Evolutionary conservation across 2,888 invertebrate species (phyloP).

Genomic region (Diarsia rubi): DNA sequence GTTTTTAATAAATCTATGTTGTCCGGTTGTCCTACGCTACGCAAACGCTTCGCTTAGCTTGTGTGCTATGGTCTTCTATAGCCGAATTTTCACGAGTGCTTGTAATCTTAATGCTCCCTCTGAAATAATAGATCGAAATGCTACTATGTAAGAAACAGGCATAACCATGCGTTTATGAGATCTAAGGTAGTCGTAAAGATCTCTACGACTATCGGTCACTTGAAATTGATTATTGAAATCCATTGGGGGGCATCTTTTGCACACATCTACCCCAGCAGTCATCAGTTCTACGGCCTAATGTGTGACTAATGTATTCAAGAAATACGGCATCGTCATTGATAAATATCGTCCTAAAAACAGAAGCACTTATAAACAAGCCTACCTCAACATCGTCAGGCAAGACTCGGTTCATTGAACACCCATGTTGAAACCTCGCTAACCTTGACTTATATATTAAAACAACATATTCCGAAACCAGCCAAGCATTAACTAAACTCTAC

Average conservation of each 20-base stretch:
- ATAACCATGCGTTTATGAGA: neutral
- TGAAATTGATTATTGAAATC: neutral
- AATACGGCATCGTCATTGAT: neutral
- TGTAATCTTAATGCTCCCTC: neutral
- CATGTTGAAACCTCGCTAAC: conserved; percentile 19
- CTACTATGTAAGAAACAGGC: neutral
- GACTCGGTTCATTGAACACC: conserved; percentile 25
- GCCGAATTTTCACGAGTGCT: neutral
- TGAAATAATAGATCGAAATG: neutral
- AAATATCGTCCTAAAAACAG: neutral
- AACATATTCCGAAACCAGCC: conserved; percentile 29
- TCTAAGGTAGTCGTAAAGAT: neutral
- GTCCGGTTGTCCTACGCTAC: neutral
- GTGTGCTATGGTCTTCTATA: neutral
- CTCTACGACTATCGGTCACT: neutral
- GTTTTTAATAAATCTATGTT: neutral
- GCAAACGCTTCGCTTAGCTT: too few species aligned
- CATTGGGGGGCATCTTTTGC: too few species aligned
- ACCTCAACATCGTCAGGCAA: conserved; percentile 13
- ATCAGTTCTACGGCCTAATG: too few species aligned
- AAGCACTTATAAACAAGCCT: neutral
- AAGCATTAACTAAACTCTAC: conserved; percentile 45
- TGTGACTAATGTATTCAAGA: neutral
- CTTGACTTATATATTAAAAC: conserved; percentile 38
- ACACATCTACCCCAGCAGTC: neutral